Base-by-base conservation (phyloP, 2,888 invertebrate genomes). In the Lycocerus yunnanus region DNA sequence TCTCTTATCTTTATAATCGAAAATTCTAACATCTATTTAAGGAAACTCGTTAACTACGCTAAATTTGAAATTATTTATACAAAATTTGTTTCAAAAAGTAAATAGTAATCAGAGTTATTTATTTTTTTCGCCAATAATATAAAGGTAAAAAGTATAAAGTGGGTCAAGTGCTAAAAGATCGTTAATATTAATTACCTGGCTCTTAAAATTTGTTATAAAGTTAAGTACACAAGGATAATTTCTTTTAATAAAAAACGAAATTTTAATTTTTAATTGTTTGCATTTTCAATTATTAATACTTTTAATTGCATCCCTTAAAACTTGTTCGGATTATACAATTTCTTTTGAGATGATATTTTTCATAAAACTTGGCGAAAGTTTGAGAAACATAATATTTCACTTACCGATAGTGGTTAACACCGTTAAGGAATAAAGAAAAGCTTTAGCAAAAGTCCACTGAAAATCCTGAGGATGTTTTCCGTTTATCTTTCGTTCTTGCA, bases 371-470 rank as follows among this genome's bases (percentile, higher is more conserved):
- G n/a, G 5, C 3, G 18, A 58, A 67, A 67, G 43, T 67, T 24
- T 58, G 43, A 24, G 11, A 27, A 16, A 63, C 61, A 71, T 27
- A 66, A 21, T n/a, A 21, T 66, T 58, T 58, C 77, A 89, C 93
- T 93, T 87, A 95, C 95, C 95, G 85, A 95, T 95, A 76, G 95
- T 97, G 68, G 97, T 97, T 82, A 98, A 90, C 79, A 98, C 96
- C 58, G 97, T 97, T 81, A 98, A 90, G 16, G 97, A 97, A 88
- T 97, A 98, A 82, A 98, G 92, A 88, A 98, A 97, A 71, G 97
- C 96, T 83, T 94, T 92, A 71, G 95, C 95, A 86, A 95, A 93
- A 86, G 94, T 95, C 95, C 95, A 96, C 86, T 95, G 95, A 85
- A 93, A 91, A 81, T 93, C 92, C 20, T 69, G 66, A 10, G 73